Base-by-base conservation (phyloP, 2,888 invertebrate species). In the Nowickia ferox region DNA sequence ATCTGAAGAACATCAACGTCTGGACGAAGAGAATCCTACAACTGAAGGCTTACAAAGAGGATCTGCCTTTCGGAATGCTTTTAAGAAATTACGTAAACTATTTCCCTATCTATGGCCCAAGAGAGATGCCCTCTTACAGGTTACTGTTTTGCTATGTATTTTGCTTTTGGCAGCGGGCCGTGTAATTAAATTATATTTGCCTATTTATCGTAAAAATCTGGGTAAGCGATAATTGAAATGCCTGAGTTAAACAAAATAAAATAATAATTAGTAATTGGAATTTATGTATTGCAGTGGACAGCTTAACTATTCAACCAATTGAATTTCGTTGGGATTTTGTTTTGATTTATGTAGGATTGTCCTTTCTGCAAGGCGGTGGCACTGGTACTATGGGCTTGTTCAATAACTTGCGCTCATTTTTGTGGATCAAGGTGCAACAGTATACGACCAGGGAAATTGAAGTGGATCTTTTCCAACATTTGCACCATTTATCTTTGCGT, bases 341-440 rank as follows among this genome's bases (percentile, higher is more conserved):
- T 78, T 92, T 98, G 19, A 95, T 97, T 78, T 99, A 97, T 92
- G 97, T 97, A 38, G 93, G 93, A 1, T 95, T 99, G 89, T 98
- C 98, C 93, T 98, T 99, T 92, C 94, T 99, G 10, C 98, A 98
- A 94, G 99, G 99, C 2, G 98, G 98, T 11, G 98, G 98, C 65
- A 96, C 97, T 1, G 98, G 97, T 1, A 95, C 96, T 1, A 98
- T 97, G 96, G 99, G 99, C 0, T 93, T 99, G 71, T 93, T 99
- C 66, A 98, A 98, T 93, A 99, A 98, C 92, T 90, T 98, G 13
- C 94, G 99, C 57, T 96, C 97, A 0, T 97, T 98, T 91, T 93
- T 99, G 2, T 99, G 99, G 99, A 98, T 99, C 89, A 95, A 95
- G 89, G 97, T 99, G 63, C 98, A 98, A 89, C 99, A 99, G 92